Base-by-base conservation (phyloP, 2,797 vertebrate species). In the Phoebastria nigripes region DNA sequence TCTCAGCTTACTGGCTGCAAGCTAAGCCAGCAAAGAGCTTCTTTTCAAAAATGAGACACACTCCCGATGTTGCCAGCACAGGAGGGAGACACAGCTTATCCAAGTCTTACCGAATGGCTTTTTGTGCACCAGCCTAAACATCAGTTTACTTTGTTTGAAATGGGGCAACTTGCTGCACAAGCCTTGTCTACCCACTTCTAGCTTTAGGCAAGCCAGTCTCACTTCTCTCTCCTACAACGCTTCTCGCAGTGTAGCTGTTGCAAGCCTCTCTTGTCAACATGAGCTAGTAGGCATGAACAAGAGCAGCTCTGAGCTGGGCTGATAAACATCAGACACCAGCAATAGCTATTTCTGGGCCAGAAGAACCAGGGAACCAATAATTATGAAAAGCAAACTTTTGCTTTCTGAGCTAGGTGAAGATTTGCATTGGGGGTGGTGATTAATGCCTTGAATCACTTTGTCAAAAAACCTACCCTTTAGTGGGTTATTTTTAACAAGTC, bases 391-490 rank as follows among this genome's bases (percentile, higher is more conserved):
- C 4, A 41, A 93, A 61, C 2, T 44, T 89, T 39, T 52, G 10
- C 24, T 56, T 91, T 80, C 79, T 84, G 66, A 86, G 35, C 5
- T 41, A 54, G 15, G 7, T 15, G 21, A 65, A 72, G n/a, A 15
- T 62, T 47, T 0, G 0, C 9, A 13, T 25, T n/a, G 5, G 5
- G 24, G 8, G 5, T 46, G 22, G 13, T 41, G 49, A 72, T 46
- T n/a, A 74, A 84, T 47, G 7, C 12, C 37, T 56, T n/a, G 58
- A 46, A 52, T 52, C 4, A 18, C 33, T 72, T 65, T 31, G 24
- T 21, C 24, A 39, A 61, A 59, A 72, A 29, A 11, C 0, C 8
- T 47, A 13, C 21, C 12, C 10, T 47, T 9, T 22, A n/a, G 24
- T 22, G 10, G 20, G n/a, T 67, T 67, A 33, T n/a, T 56, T 87